phyloP scores from a whole-genome alignment of 23 tunicate species.

The Diplosoma virens region DNA sequence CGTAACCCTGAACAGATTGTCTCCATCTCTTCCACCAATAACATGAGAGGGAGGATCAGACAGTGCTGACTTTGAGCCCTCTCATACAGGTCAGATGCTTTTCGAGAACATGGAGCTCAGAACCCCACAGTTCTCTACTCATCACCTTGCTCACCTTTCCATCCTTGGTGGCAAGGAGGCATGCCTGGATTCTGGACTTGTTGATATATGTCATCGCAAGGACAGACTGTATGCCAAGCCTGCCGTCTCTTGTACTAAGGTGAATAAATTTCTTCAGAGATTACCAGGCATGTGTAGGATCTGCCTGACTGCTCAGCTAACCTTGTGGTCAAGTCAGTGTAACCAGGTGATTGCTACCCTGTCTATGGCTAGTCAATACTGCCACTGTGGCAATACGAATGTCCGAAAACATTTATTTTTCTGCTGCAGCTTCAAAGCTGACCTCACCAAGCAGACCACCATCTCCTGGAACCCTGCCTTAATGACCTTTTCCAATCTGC shows the following conservation, averaged over 20 bases:
- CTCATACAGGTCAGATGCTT: background rate
- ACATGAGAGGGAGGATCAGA: background rate
- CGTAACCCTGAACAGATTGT: background rate
- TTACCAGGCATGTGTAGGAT: slow-evolving; percentile 9
- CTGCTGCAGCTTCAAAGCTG: slow-evolving; percentile 1
- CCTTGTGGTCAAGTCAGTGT: background rate
- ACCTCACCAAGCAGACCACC: slow-evolving; percentile 1
- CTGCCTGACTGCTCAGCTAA: background rate
- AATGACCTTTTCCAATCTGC: background rate
- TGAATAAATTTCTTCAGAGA: slow-evolving; percentile 5
- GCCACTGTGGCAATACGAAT: slow-evolving; percentile 1
- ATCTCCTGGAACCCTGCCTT: background rate
- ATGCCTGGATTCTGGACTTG: too few relatives aligned
- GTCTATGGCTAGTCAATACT: slow-evolving; percentile 6
- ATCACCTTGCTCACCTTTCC: too few relatives aligned
- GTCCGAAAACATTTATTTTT: background rate
- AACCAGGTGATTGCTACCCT: background rate
- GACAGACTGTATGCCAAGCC: slow-evolving; percentile 20
- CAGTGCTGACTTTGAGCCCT: background rate
- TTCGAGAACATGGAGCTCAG: background rate
- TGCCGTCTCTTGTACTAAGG: background rate
- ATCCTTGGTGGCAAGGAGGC: too few relatives aligned
- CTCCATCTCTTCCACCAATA: background rate
- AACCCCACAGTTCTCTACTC: background rate
- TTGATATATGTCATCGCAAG: too few relatives aligned